phyloP scores from a whole-genome alignment of 2,797 vertebrate species.

The Harpagifer antarcticus region DNA sequence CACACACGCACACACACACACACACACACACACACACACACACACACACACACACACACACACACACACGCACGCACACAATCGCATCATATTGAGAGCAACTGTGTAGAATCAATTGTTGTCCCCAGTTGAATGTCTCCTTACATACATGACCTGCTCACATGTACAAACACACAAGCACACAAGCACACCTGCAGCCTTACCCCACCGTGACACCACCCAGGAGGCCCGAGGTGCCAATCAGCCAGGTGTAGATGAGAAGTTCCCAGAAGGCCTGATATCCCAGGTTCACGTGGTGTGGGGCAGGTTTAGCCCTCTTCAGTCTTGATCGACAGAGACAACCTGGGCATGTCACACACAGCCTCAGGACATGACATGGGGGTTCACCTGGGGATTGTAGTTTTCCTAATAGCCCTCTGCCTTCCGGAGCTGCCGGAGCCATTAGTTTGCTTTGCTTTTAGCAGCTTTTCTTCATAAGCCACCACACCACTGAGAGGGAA shows the following conservation, averaged over 20 bases:
- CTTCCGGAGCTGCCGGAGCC: conserved; percentile 70
- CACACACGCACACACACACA: conserved; percentile 40
- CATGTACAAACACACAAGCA: conserved; percentile 20
- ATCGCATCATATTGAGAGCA: conserved; percentile 30
- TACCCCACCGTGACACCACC: conserved; percentile 75
- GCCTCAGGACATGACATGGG: conserved; percentile 75
- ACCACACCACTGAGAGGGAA: conserved; percentile 47
- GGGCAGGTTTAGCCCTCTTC: conserved; percentile 62
- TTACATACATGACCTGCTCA: conserved; percentile 18
- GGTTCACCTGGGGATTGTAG: conserved; percentile 81
- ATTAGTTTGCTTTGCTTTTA: conserved; percentile 77
- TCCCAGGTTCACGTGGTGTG: conserved; percentile 71
- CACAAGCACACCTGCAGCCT: conserved; percentile 59
- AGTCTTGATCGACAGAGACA: conserved; percentile 79
- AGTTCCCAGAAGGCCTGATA: conserved; percentile 71
- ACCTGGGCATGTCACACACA: conserved; percentile 73
- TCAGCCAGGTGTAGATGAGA: conserved; percentile 73
- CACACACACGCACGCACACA: conserved; percentile 17
- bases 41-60: conserved; percentile 1
- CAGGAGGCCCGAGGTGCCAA: conserved; percentile 75
- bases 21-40: not conserved
- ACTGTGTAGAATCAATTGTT: conserved; percentile 28
- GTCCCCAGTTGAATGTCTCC: conserved; percentile 15
- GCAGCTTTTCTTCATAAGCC: conserved; percentile 61
- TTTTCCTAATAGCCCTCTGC: conserved; percentile 79